Percentiles rank a stretch among this genome's conserved stretches.
These are phyloP conservation scores for Pocillopora meandrina DNA, from an alignment of 92 coral and sea anemone species.

Conservation along the genomic window DNA sequence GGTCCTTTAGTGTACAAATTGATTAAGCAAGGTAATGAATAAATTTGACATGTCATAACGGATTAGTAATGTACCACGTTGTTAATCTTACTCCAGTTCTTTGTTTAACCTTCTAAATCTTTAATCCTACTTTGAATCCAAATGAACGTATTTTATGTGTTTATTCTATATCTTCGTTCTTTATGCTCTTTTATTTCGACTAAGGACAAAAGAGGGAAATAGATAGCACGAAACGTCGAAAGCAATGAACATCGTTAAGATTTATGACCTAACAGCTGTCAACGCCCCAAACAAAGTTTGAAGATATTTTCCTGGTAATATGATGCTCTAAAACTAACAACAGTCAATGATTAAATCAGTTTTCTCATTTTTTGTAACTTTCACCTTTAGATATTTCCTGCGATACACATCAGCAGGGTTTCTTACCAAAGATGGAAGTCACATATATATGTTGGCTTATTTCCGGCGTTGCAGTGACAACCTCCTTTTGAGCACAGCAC, in stretches of 20 bases:
- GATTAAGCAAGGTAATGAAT: no score
- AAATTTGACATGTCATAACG: not conserved
- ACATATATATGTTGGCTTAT: not conserved
- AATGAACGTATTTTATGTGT: not conserved
- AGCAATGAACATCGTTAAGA: not conserved
- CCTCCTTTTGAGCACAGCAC: constrained; percentile 9
- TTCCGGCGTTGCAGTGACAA: constrained; percentile 1
- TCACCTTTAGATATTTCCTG: constrained; percentile 6
- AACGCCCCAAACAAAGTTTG: not conserved
- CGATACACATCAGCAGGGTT: constrained; percentile 5
- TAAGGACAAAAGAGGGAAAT: not conserved
- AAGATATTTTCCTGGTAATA: not conserved
- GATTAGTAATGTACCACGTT: not conserved
- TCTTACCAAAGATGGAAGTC: constrained; percentile 9
- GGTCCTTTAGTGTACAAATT: no score
- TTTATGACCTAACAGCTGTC: not conserved
- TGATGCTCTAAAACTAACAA: not conserved
- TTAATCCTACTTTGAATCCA: not conserved
- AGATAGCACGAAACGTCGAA: not conserved
- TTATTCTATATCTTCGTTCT: not conserved
- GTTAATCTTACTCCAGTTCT: not conserved
- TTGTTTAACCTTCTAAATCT: not conserved
- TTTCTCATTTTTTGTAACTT: not conserved
- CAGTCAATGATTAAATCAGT: not conserved
- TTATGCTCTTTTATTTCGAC: not conserved